Conservation (phyloP, 1,140 invertebrate species). For the Drepana arcuata region DNA sequence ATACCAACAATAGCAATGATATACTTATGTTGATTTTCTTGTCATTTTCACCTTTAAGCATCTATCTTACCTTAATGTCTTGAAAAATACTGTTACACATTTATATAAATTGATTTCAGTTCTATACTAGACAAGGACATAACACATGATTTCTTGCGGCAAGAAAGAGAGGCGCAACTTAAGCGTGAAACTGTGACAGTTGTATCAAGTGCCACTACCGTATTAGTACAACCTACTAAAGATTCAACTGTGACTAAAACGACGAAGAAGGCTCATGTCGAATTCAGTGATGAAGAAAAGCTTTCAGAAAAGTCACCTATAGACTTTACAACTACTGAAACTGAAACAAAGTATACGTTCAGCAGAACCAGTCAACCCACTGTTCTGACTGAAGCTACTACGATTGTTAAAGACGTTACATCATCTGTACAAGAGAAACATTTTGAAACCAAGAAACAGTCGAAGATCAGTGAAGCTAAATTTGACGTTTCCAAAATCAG, state of each 20-base stretch:
- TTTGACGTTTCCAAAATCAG: conserved; percentile 49
- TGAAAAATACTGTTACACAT: too few species aligned
- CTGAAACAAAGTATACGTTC: conserved; percentile 22
- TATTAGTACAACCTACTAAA: conserved; percentile 11
- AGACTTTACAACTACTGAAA: conserved; percentile 17
- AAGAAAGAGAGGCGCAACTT: conserved; percentile 49
- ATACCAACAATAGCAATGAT: too few species aligned
- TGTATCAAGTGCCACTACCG: conserved; percentile 3
- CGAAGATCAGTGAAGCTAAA: conserved; percentile 22
- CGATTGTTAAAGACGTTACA: conserved; percentile 11
- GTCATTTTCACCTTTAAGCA: too few species aligned
- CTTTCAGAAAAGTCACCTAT: conserved; percentile 6
- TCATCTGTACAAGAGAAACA: conserved; percentile 10
- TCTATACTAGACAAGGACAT: conserved; percentile 31
- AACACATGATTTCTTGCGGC: conserved; percentile 37
- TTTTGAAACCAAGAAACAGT: conserved; percentile 20
- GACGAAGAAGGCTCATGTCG: conserved; percentile 4
- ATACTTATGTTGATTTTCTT: too few species aligned
- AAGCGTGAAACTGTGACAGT: conserved; percentile 32
- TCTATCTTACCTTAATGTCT: too few species aligned
- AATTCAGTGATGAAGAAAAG: too few species aligned
- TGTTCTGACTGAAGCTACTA: conserved; percentile 18
- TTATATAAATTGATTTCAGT: conserved; percentile 27
- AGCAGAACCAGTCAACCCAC: conserved; percentile 14
- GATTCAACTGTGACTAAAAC: conserved; percentile 15